Evolutionary conservation across 2,888 invertebrate species (phyloP).

Genomic region (Aphodius sticticus): DNA sequence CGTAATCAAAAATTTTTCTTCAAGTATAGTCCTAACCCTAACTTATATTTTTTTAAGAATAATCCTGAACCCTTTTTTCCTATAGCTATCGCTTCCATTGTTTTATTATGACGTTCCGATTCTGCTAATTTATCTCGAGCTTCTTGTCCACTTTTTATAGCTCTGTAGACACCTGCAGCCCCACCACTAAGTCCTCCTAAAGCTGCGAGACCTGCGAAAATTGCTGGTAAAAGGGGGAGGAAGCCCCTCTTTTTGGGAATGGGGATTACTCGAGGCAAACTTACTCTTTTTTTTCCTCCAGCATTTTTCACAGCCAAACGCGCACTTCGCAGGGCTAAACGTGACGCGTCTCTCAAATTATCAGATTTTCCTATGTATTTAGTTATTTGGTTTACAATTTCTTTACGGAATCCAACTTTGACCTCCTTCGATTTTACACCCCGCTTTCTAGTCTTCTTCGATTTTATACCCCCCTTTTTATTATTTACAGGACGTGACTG

Average conservation of each 20-base stretch:
- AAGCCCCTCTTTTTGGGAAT: conserved; percentile 43
- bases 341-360: conserved; percentile 19
- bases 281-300: conserved; percentile 30
- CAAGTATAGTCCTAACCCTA: conserved; percentile 43
- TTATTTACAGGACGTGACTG: too few relatives aligned
- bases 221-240: conserved; percentile 44
- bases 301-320: conserved; percentile 29
- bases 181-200: conserved; percentile 44
- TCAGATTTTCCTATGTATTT: conserved; percentile 7
- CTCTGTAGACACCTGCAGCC: conserved; percentile 45
- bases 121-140: conserved; percentile 44
- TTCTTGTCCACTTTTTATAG: conserved; percentile 43
- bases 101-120: conserved; percentile 45
- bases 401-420: too few relatives aligned
- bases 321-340: conserved; percentile 27
- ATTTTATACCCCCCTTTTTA: background rate
- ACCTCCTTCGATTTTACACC: too few relatives aligned
- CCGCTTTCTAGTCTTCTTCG: conserved; percentile 7
- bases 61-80: conserved; percentile 45
- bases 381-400: too few relatives aligned
- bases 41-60: conserved; percentile 45
- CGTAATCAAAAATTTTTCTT: conserved; percentile 41
- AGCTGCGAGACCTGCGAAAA: conserved; percentile 46
- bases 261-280: conserved; percentile 29
- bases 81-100: conserved; percentile 47